Evolutionary conservation across 2,888 invertebrate species (phyloP).

Genomic region (Deroplatys truncata): DNA sequence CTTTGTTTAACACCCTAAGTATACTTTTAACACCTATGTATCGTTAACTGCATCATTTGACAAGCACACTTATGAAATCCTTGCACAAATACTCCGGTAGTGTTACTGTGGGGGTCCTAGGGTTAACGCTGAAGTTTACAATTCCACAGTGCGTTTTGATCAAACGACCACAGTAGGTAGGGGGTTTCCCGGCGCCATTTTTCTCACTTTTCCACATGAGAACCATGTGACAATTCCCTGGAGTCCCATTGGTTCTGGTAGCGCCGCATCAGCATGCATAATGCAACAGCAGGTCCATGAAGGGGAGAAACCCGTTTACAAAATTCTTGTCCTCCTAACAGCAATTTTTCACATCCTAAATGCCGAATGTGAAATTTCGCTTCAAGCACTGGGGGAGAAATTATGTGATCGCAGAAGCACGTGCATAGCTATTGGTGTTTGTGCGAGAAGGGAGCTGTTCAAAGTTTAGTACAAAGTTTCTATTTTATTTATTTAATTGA

Average conservation of each 20-base stretch:
- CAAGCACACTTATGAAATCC: too few relatives aligned
- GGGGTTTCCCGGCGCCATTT: not conserved
- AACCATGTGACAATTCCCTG: constrained; percentile 25
- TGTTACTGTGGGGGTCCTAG: too few relatives aligned
- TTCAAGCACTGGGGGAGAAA: not conserved
- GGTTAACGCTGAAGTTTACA: not conserved
- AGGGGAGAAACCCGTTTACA: not conserved
- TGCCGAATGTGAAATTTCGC: not conserved
- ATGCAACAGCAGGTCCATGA: constrained; percentile 19
- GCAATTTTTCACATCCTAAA: not conserved
- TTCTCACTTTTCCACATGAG: not conserved
- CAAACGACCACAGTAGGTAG: not conserved
- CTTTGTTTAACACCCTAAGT: too few relatives aligned
- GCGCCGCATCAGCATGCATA: constrained; percentile 29
- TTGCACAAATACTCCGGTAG: too few relatives aligned
- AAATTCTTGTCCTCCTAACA: not conserved
- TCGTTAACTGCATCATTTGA: too few relatives aligned
- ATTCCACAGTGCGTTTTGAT: not conserved
- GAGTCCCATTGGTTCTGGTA: constrained; percentile 27
- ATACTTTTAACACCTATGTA: too few relatives aligned
- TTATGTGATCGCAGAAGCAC: not conserved
- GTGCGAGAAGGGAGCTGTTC: too few relatives aligned
- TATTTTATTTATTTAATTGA: too few relatives aligned
- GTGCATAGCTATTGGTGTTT: too few relatives aligned
- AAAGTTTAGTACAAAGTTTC: too few relatives aligned